Evolutionary conservation across 2,113 vertebrate species (phyloP), one percentile per base, ranked within the genome.

Genomic region (Sylvia atricapilla): DNA sequence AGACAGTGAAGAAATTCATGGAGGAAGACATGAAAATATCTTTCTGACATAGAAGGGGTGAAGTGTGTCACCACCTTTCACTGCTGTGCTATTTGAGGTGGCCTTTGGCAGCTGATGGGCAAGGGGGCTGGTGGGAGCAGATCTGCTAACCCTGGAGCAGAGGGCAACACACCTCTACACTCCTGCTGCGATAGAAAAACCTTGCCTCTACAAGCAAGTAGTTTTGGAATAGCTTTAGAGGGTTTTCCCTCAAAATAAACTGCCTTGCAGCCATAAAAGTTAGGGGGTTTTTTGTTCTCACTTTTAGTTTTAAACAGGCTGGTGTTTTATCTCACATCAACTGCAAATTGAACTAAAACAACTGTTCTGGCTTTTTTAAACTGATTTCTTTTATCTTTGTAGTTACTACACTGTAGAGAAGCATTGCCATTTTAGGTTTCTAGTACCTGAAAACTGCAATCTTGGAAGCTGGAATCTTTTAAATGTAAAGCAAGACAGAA

Each of bases 151-250:
- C 47, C 69, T 4, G 1, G 70, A 87, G 1, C 49, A 67, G 70
- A 89, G 67, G 44, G 63, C 81, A 94, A 91, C 52, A 44, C 70
- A 89, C 46, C 44, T 55, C 47, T 66, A 81, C 49, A 52, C 0
- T 1, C 59, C 90, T 3, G 1, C 76, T 81, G 79, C 76, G 41
- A 15, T 3, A 2, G 50, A 63, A 75, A 84, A 92, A 31, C 89
- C 41, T 87, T 96, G 93, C 56, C 76, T 84, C 84, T 86, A 86
- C 94, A 96, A 92, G 87, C 78, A 84, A 83, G 66, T 56, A 35
- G 46, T 84, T 94, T 85, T 95, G 93, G 91, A 96, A 95, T 89
- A 84, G 62, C 87, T 96, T 91, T 72, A 95, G 91, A 95, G 35
- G 39, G 15, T 1, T 81, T 91, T 93, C 79, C 37, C 92, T 93